Conservation (phyloP, 2,113 vertebrate species). For the Arvicanthis niloticus region DNA sequence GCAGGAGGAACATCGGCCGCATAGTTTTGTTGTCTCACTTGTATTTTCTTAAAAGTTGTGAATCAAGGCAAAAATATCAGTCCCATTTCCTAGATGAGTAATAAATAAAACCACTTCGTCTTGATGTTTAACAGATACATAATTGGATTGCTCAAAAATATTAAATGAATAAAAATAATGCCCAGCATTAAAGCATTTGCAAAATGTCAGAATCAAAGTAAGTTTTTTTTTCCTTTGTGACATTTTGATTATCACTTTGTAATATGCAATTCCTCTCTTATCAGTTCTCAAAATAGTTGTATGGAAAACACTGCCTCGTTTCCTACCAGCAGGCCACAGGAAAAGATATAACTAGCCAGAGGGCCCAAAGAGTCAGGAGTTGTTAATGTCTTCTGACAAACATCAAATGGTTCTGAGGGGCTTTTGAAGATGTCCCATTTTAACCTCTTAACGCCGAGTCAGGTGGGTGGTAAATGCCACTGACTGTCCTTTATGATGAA, state of each 20-base stretch:
- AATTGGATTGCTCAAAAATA: conserved; percentile 49
- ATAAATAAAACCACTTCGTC: neutral
- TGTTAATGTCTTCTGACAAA: conserved; percentile 54
- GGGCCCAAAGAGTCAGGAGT: neutral
- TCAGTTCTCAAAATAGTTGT: conserved; percentile 41
- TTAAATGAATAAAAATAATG: conserved; percentile 59
- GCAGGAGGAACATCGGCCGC: neutral
- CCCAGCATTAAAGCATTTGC: neutral
- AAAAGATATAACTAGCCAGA: neutral
- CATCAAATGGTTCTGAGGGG: conserved; percentile 55
- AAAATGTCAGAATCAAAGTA: conserved; percentile 58
- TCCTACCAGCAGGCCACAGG: conserved; percentile 44
- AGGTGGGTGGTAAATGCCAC: conserved; percentile 54
- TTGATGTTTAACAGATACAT: conserved; percentile 25
- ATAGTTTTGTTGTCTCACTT: neutral
- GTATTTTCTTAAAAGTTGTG: conserved; percentile 16
- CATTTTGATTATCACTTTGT: conserved; percentile 60
- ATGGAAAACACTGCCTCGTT: conserved; percentile 60
- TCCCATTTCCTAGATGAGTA: neutral
- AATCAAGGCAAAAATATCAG: conserved; percentile 18
- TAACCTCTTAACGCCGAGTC: conserved; percentile 53
- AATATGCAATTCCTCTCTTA: conserved; percentile 28
- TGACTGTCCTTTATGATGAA: conserved; percentile 34
- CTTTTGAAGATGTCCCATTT: conserved; percentile 62
- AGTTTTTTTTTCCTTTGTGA: conserved; percentile 47